Conservation (phyloP, 35 echinoderm and acorn worm species). For the Eucidaris tribuloides region DNA sequence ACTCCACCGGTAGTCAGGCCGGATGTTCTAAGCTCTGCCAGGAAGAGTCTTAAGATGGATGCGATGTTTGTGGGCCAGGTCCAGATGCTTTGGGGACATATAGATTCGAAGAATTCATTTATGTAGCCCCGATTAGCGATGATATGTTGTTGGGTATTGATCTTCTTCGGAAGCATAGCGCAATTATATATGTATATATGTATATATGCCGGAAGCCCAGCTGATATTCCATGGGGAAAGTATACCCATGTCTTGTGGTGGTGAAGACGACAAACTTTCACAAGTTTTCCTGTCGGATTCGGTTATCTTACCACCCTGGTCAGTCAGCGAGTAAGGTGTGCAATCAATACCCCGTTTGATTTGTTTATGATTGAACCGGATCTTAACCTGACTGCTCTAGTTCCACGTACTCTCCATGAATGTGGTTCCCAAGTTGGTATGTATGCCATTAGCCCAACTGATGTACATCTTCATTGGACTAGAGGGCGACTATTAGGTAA, state of each 20-base stretch:
- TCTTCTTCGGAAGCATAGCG: conserved; percentile 2
- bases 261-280: neutral
- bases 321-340: conserved; percentile 13
- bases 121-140: conserved; percentile 57
- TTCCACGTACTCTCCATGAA: conserved; percentile 20
- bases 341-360: neutral
- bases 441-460: conserved; percentile 23
- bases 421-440: neutral
- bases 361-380: conserved; percentile 44
- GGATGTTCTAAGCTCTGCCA: neutral
- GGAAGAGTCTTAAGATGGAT: conserved; percentile 29
- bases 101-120: neutral
- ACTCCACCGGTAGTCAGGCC: neutral
- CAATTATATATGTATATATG: too few species aligned
- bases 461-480: neutral
- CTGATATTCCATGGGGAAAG: neutral
- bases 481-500: neutral
- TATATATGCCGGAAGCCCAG: neutral
- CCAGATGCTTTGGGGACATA: conserved; percentile 5
- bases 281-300: neutral
- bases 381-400: neutral
- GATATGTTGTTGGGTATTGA: conserved; percentile 60
- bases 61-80: conserved; percentile 25
- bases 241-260: neutral
- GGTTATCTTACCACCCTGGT: conserved; percentile 24